These are phyloP conservation scores for Myotis daubentonii DNA, from an alignment of 2,797 vertebrate species.

Conservation along the genomic window DNA sequence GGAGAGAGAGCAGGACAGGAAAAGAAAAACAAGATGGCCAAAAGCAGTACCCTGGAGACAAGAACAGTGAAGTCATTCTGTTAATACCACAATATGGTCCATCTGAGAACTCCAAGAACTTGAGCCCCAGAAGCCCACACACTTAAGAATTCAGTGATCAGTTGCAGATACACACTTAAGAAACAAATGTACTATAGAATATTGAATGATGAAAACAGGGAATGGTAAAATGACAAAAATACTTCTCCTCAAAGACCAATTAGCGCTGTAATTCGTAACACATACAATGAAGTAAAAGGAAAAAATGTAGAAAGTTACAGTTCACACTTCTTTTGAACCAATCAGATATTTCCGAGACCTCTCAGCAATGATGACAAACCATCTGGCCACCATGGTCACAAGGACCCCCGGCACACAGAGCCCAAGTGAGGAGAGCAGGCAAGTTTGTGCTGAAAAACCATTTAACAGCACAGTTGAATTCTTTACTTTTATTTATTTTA, in stretches of 20 bases:
- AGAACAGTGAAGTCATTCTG: not conserved
- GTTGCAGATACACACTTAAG: not conserved
- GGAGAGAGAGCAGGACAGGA: not conserved
- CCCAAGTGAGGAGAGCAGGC: not conserved
- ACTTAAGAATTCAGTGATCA: not conserved
- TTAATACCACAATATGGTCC: not conserved
- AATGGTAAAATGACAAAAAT: not conserved
- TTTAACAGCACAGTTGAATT: conserved; percentile 54
- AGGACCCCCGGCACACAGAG: not conserved
- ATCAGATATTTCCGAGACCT: not conserved
- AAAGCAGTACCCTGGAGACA: not conserved
- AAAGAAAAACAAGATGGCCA: conserved; percentile 16
- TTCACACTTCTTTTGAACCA: not conserved
- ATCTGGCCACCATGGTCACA: not conserved
- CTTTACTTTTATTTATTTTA: conserved; percentile 74
- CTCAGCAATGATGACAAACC: not conserved
- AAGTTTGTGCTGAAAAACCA: conserved; percentile 33
- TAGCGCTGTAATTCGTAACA: not conserved
- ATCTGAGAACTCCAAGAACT: not conserved
- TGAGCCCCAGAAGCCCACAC: not conserved
- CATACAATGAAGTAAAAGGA: not conserved
- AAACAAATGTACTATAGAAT: not conserved
- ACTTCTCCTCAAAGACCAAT: not conserved
- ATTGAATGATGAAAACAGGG: not conserved
- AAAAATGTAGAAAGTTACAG: not conserved